These are phyloP conservation scores for Phaethon lepturus DNA, from an alignment of 2,113 vertebrate species.

Conservation along the genomic window DNA sequence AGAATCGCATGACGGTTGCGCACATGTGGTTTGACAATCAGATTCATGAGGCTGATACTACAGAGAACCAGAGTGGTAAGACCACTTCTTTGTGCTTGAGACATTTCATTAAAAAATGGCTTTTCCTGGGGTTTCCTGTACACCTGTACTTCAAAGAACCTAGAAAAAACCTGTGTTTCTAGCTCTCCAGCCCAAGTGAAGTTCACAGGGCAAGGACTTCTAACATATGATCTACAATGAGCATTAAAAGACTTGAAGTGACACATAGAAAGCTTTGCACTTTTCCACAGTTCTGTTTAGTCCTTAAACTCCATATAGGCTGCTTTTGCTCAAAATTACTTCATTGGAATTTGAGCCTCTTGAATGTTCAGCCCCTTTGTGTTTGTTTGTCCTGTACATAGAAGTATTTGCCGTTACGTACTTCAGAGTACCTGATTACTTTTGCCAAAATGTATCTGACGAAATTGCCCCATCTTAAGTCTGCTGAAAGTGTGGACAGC, in stretches of 20 bases:
- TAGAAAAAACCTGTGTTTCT: rapidly evolving
- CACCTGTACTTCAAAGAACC: neutral
- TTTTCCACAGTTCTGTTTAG: neutral
- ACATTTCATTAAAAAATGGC: neutral
- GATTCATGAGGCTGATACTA: conserved; percentile 84
- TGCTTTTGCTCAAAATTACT: neutral
- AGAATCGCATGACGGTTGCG: conserved; percentile 85
- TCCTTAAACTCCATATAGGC: neutral
- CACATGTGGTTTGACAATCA: conserved; percentile 90
- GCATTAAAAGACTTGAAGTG: neutral
- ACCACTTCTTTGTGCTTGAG: neutral
- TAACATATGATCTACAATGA: rapidly evolving
- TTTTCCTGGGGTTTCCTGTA: neutral
- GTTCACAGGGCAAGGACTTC: neutral
- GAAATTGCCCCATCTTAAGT: neutral
- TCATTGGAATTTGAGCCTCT: neutral
- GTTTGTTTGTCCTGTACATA: neutral
- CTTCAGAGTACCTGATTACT: neutral
- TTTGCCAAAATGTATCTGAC: neutral
- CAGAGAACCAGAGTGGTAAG: conserved; percentile 85
- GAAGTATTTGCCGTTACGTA: neutral
- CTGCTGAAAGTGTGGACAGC: neutral
- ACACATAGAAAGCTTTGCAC: neutral
- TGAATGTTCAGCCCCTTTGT: neutral
- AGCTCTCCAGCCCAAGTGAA: neutral